These are phyloP conservation scores for Cordilura impudica DNA, from an alignment of 2,888 invertebrate species.

Conservation along the genomic window DNA sequence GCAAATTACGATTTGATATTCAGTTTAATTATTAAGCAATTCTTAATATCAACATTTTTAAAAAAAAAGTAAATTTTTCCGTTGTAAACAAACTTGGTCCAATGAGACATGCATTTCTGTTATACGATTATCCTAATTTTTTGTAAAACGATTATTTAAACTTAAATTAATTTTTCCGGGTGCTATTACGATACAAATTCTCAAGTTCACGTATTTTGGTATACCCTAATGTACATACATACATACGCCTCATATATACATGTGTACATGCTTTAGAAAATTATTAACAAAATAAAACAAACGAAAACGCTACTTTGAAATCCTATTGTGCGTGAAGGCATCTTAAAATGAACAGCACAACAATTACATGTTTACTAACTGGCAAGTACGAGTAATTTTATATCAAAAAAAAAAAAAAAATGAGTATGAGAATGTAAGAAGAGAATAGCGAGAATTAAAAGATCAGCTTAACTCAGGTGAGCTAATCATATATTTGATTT, in stretches of 20 bases:
- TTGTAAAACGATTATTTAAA: too few relatives aligned
- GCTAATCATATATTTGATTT: neutral
- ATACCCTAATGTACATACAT: neutral
- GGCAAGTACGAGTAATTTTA: neutral
- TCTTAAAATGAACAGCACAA: slow-evolving; percentile 19
- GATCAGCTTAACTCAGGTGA: slow-evolving; percentile 15
- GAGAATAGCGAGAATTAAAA: slow-evolving; percentile 12
- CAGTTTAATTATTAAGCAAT: too few relatives aligned
- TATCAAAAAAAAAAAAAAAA: neutral
- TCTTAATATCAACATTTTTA: too few relatives aligned
- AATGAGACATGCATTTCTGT: too few relatives aligned
- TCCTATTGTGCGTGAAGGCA: slow-evolving; percentile 48
- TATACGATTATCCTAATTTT: too few relatives aligned
- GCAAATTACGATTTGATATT: too few relatives aligned
- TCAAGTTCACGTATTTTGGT: too few relatives aligned
- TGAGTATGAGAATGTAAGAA: neutral
- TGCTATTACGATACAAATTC: too few relatives aligned
- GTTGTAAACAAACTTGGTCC: too few relatives aligned
- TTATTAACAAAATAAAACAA: slow-evolving; percentile 29
- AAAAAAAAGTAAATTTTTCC: too few relatives aligned
- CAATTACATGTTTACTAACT: neutral
- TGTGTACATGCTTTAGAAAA: slow-evolving; percentile 23
- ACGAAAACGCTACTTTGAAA: neutral
- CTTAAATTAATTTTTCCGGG: too few relatives aligned
- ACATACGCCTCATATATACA: neutral